Conservation (phyloP, 2,888 invertebrate genomes). For the Chrysolina americana region DNA sequence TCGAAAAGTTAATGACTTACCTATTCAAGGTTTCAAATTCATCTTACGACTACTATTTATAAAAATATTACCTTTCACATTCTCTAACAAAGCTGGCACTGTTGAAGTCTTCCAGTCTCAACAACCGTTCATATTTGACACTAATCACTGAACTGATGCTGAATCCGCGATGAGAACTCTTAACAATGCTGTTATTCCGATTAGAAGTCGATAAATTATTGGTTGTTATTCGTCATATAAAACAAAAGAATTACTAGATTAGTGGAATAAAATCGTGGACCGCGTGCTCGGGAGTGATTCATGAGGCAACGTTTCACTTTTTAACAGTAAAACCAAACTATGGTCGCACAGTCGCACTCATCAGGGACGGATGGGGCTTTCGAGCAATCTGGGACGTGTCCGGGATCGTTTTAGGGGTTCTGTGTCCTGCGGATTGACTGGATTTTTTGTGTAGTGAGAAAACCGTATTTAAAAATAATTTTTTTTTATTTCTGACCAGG, state of each 20-base stretch:
- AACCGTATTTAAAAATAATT: too few relatives aligned
- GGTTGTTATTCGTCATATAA: background rate
- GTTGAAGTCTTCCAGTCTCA: background rate
- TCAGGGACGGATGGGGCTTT: background rate
- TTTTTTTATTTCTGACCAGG: too few relatives aligned
- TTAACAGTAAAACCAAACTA: background rate
- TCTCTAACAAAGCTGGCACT: background rate
- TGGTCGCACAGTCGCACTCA: background rate
- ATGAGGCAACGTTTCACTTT: background rate
- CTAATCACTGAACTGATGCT: background rate
- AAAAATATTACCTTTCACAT: conserved; percentile 18
- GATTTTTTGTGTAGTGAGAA: too few relatives aligned
- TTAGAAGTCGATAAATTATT: conserved; percentile 8
- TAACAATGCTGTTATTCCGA: background rate
- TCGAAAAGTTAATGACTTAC: too few relatives aligned
- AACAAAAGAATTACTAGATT: conserved; percentile 21
- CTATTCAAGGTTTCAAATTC: background rate
- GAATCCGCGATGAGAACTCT: background rate
- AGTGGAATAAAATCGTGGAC: conserved; percentile 14
- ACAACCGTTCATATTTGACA: background rate
- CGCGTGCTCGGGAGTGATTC: background rate
- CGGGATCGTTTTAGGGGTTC: too few relatives aligned
- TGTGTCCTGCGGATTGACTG: too few relatives aligned
- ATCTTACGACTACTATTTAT: background rate
- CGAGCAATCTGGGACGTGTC: background rate